A percentile compares a stretch with the other conserved stretches of the same genome.
Evolutionary conservation across 2,888 invertebrate species (phyloP).

Genomic region (Poecilus cupreus): DNA sequence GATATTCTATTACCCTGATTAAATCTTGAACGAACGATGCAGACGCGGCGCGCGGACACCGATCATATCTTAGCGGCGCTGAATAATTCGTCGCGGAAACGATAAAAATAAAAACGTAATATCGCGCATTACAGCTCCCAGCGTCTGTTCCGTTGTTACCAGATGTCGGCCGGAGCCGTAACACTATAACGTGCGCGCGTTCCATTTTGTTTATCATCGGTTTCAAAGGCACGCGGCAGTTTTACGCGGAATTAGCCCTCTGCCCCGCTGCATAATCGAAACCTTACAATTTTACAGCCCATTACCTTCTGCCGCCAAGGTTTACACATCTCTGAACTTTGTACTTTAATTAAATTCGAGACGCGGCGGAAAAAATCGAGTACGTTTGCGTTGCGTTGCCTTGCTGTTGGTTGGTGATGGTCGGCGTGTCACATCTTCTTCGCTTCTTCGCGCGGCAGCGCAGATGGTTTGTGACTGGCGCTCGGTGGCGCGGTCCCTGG

Average conservation of each 20-base stretch:
- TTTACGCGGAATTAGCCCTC: conserved; percentile 62
- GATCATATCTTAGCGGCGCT: conserved; percentile 43
- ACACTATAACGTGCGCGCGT: background rate
- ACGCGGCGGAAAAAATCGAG: background rate
- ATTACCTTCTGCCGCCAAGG: conserved; percentile 65
- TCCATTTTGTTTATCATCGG: conserved; percentile 63
- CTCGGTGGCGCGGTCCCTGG: conserved; percentile 63
- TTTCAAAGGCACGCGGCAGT: conserved; percentile 61
- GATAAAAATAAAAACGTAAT: conserved; percentile 4
- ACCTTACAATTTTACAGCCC: conserved; percentile 67
- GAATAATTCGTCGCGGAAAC: background rate
- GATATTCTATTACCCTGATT: conserved; percentile 65
- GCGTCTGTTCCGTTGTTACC: background rate
- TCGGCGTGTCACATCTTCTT: background rate
- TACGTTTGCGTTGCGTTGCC: background rate
- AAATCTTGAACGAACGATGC: conserved; percentile 62
- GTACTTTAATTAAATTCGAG: conserved; percentile 66
- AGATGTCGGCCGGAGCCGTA: background rate
- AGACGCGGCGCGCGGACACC: conserved; percentile 23
- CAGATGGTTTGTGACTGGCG: conserved; percentile 59
- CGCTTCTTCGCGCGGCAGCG: background rate
- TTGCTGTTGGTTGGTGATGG: background rate
- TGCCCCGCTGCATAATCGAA: conserved; percentile 65
- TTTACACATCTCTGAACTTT: conserved; percentile 63
- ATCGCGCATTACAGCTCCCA: background rate